phyloP scores from a whole-genome alignment of 2,797 vertebrate genomes.

The Megaceryle alcyon region DNA sequence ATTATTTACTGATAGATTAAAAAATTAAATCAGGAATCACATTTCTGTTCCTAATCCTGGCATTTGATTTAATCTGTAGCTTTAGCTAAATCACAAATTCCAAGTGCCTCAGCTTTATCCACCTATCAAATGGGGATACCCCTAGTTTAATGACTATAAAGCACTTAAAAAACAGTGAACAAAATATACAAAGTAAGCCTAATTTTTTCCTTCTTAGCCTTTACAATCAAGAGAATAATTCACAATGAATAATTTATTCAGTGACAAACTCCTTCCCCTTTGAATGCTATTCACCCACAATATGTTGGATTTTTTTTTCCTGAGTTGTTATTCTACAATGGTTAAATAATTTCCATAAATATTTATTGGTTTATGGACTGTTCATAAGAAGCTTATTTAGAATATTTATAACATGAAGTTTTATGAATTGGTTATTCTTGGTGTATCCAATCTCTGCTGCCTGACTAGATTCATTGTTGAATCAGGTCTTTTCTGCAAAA shows the following conservation, averaged over 20 bases:
- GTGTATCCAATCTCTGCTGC: not conserved
- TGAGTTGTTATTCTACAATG: not conserved
- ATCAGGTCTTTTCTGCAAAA: not conserved
- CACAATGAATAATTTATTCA: conserved; percentile 28
- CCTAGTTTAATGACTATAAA: not conserved
- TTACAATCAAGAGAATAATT: conserved; percentile 28
- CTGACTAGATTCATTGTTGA: not conserved
- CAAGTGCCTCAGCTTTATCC: not conserved
- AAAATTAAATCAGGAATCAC: not conserved
- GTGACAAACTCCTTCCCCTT: not conserved
- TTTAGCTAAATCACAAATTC: not conserved
- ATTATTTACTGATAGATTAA: not conserved
- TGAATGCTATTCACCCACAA: conserved; percentile 2
- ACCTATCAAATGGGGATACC: not conserved
- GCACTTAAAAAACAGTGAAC: not conserved
- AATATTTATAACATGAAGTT: conserved; percentile 9
- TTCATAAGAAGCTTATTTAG: conserved; percentile 4
- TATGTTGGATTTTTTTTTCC: not conserved
- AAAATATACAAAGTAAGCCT: conserved; percentile 4
- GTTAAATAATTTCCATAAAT: conserved; percentile 47
- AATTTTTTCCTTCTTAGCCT: not conserved
- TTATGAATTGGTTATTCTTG: conserved; percentile 19
- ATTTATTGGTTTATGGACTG: conserved; percentile 21
- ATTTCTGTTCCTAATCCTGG: not conserved
- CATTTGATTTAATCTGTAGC: not conserved